Percentiles rank a stretch among this genome's conserved stretches.
Conservation (phyloP, 2,113 vertebrate species). For the Dromiciops gliroides region DNA sequence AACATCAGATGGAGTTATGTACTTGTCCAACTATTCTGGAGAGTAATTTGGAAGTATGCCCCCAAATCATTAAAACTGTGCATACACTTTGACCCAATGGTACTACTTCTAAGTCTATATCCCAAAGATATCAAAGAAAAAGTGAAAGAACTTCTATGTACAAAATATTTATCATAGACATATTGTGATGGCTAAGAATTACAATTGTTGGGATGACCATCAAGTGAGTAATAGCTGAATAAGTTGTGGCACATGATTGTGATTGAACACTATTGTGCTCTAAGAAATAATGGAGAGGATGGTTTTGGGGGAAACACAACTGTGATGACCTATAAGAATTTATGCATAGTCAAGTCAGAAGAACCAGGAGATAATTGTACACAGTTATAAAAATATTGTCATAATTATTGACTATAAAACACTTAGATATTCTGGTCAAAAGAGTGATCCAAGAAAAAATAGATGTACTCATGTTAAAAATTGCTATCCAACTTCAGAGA, state of each 20-base stretch:
- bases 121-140: background rate
- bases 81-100: background rate
- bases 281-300: background rate
- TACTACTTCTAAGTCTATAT: background rate
- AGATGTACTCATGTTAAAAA: too few relatives aligned
- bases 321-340: background rate
- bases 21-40: background rate
- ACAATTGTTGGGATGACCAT: background rate
- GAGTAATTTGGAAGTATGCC: background rate
- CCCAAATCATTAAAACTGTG: background rate
- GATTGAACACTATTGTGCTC: background rate
- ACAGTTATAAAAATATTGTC: background rate
- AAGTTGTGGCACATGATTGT: background rate
- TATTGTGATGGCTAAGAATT: background rate
- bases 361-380: background rate
- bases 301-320: too few relatives aligned
- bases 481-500: too few relatives aligned
- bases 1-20: background rate
- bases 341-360: background rate
- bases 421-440: background rate
- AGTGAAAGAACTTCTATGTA: background rate
- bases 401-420: background rate
- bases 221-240: background rate
- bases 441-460: background rate
- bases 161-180: background rate